Percentiles rank a stretch among this genome's conserved stretches.
Conservation (phyloP, 2,888 invertebrate species). For the Trissoscelio sp. region DNA sequence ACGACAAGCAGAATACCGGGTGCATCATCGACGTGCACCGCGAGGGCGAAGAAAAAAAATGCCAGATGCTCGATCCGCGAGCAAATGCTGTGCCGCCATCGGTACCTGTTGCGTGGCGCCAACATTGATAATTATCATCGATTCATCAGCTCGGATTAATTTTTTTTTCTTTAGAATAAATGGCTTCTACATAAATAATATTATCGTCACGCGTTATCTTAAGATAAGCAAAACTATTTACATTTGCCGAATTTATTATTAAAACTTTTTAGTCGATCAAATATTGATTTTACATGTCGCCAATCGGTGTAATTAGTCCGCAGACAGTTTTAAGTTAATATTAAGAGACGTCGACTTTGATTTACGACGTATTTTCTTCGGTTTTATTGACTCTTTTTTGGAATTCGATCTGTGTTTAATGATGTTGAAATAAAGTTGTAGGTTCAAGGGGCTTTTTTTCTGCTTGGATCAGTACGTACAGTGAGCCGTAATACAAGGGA, state of each 20-base stretch:
- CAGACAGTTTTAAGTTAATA: constrained; percentile 8
- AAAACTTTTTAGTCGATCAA: background rate
- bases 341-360: background rate
- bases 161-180: background rate
- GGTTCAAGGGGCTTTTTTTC: constrained; percentile 4
- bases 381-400: constrained; percentile 5
- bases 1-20: constrained; percentile 53
- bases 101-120: constrained; percentile 58
- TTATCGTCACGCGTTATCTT: constrained; percentile 15
- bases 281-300: constrained; percentile 1
- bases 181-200: constrained; percentile 11
- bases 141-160: constrained; percentile 39
- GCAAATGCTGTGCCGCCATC: background rate
- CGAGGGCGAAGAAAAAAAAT: constrained; percentile 27
- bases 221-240: background rate
- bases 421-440: constrained; percentile 29
- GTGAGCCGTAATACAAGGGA: background rate
- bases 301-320: background rate
- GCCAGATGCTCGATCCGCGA: constrained; percentile 47
- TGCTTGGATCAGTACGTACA: background rate
- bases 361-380: constrained; percentile 3
- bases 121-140: constrained; percentile 56
- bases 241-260: background rate
- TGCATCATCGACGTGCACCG: constrained; percentile 39
- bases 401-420: constrained; percentile 22